phyloP scores from a whole-genome alignment of 1,140 invertebrate species.

The Eupeodes corollae region DNA sequence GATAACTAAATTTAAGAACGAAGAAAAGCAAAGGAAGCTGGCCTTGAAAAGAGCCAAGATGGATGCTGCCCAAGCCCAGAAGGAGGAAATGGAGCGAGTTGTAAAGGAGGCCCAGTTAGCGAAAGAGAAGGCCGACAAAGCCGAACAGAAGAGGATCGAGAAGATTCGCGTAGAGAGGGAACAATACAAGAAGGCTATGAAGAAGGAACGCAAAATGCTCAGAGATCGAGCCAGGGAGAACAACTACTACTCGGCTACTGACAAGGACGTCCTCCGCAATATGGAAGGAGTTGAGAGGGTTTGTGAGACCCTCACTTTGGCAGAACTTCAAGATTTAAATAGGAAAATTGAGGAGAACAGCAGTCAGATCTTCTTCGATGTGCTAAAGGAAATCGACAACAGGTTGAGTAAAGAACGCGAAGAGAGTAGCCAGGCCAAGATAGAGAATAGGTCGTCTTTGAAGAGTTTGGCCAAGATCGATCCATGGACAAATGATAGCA shows the following conservation, averaged over 20 bases:
- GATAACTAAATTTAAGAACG: conserved; percentile 83
- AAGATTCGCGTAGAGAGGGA: conserved; percentile 79
- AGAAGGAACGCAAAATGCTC: conserved; percentile 77
- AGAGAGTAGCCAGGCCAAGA: conserved; percentile 27
- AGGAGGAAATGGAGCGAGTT: conserved; percentile 69
- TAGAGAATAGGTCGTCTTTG: conserved; percentile 13
- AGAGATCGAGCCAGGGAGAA: conserved; percentile 76
- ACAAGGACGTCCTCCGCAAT: conserved; percentile 63
- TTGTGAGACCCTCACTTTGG: conserved; percentile 63
- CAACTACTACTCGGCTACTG: conserved; percentile 69
- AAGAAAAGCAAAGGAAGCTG: conserved; percentile 84
- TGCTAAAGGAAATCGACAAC: conserved; percentile 57
- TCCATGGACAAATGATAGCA: conserved; percentile 69
- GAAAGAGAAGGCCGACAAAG: conserved; percentile 72
- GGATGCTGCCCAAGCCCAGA: conserved; percentile 71
- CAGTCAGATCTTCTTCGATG: conserved; percentile 48
- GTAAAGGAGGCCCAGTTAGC: conserved; percentile 59
- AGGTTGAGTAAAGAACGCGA: conserved; percentile 65
- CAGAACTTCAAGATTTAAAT: conserved; percentile 66
- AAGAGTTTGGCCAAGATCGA: conserved; percentile 39
- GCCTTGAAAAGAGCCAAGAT: conserved; percentile 83
- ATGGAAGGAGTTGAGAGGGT: conserved; percentile 86
- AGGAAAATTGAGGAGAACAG: conserved; percentile 55
- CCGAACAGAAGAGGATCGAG: conserved; percentile 65
- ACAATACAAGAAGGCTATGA: conserved; percentile 66